phyloP scores from a whole-genome alignment of 1,140 invertebrate genomes.

The Zaprionus vittiger region DNA sequence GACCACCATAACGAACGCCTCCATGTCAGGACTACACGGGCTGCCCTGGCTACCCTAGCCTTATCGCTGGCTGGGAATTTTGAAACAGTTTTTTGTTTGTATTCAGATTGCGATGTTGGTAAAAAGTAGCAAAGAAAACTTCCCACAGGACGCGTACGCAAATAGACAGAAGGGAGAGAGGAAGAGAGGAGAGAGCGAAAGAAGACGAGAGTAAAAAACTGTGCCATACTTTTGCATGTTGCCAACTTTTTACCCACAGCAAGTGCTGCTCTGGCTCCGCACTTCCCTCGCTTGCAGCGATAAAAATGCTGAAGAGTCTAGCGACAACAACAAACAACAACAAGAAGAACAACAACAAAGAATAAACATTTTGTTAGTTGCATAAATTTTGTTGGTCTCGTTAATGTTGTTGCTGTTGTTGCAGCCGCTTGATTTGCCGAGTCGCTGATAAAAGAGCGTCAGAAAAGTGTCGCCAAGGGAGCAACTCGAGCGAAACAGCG shows the following conservation, averaged over 20 bases:
- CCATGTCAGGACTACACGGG: background rate
- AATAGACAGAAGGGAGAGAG: slow-evolving; percentile 12
- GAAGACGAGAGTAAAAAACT: slow-evolving; percentile 9
- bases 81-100: slow-evolving; percentile 16
- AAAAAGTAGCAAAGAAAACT: slow-evolving; percentile 48
- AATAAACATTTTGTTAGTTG: slow-evolving; percentile 76
- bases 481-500: slow-evolving; percentile 66
- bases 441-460: slow-evolving; percentile 59
- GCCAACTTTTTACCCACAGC: slow-evolving; percentile 9
- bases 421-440: background rate
- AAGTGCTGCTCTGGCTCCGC: slow-evolving; percentile 2
- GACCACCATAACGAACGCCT: background rate
- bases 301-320: slow-evolving; percentile 60
- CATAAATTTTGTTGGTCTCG: slow-evolving; percentile 65
- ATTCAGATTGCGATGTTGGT: slow-evolving; percentile 18
- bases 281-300: slow-evolving; percentile 56
- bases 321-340: slow-evolving; percentile 29
- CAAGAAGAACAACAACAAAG: slow-evolving; percentile 19
- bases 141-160: slow-evolving; percentile 22
- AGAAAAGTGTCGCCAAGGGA: slow-evolving; percentile 77
- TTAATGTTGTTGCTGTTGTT: slow-evolving; percentile 28
- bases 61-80: slow-evolving; percentile 11
- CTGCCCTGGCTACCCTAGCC: background rate
- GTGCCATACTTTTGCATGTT: slow-evolving; percentile 21
- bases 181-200: background rate